A percentile compares a stretch with the other conserved stretches of the same genome.
Conservation (phyloP, 2,888 invertebrate species). For the Drosophila falleni region DNA sequence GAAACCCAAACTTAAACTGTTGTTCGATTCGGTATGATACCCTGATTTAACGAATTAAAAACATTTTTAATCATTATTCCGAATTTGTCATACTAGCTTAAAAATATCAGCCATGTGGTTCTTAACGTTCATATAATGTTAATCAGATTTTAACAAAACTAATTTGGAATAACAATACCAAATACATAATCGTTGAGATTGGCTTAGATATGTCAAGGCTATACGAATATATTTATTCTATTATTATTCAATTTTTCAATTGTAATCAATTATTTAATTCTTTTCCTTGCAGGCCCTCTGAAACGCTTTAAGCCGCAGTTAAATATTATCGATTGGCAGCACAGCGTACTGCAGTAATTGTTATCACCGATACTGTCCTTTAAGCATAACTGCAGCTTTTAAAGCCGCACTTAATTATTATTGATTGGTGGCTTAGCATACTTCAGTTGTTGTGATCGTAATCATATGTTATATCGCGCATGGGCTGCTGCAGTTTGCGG, state of each 20-base stretch:
- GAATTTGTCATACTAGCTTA: no score
- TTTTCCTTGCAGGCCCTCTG: conserved; percentile 87
- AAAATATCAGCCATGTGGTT: no score
- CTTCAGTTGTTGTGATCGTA: conserved; percentile 18
- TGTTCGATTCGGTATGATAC: no score
- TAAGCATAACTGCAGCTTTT: conserved; percentile 88
- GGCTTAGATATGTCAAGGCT: no score
- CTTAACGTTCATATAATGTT: no score
- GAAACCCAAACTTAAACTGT: no score
- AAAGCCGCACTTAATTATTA: conserved; percentile 86
- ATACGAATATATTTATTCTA: no score
- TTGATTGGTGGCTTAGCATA: conserved; percentile 87
- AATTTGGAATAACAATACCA: no score
- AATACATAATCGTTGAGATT: no score
- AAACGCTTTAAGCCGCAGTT: conserved; percentile 88
- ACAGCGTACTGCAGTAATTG: conserved; percentile 81
- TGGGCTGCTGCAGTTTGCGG: conserved; percentile 7
- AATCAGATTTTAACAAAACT: no score
- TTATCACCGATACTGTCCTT: conserved; percentile 58
- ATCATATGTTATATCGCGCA: conserved; percentile 64
- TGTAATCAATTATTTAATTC: conserved; percentile 53
- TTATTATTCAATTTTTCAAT: neutral
- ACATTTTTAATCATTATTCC: no score
- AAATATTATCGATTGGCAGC: conserved; percentile 87
- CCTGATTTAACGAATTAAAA: no score